phyloP scores from a whole-genome alignment of 2,113 vertebrate genomes.

The Nanorana parkeri region DNA sequence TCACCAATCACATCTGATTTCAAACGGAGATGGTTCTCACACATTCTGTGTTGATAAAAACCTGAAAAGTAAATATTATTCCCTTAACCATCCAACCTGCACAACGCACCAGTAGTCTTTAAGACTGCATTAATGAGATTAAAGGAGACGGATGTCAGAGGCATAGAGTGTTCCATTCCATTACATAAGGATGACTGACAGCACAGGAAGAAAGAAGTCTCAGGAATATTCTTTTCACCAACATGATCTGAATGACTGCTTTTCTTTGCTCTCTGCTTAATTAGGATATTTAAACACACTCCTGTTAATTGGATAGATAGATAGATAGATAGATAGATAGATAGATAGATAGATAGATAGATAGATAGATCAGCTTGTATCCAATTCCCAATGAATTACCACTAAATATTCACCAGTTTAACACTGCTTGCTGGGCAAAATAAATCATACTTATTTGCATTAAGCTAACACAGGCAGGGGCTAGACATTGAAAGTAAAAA shows the following conservation, averaged over 20 bases:
- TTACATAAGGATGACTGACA: constrained; percentile 69
- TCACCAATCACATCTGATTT: constrained; percentile 82
- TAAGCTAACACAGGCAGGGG: too few relatives aligned
- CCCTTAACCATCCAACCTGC: constrained; percentile 60
- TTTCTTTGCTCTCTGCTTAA: constrained; percentile 21
- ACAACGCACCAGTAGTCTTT: constrained; percentile 70
- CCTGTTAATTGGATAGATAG: neutral
- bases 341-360: too few relatives aligned
- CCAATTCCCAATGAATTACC: too few relatives aligned
- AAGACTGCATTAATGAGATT: constrained; percentile 80
- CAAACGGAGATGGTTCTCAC: constrained; percentile 74
- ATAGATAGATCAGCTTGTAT: too few relatives aligned
- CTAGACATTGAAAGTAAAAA: too few relatives aligned
- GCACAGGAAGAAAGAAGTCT: constrained; percentile 54
- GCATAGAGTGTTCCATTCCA: constrained; percentile 74
- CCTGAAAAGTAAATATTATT: constrained; percentile 60
- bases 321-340: too few relatives aligned
- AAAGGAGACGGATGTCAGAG: constrained; percentile 76
- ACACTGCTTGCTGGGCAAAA: too few relatives aligned
- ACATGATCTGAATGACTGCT: constrained; percentile 12
- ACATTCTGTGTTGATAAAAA: constrained; percentile 69
- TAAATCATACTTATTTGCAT: too few relatives aligned
- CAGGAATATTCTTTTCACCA: constrained; percentile 40
- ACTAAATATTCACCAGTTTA: too few relatives aligned
- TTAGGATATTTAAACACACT: constrained; percentile 9